Base-by-base conservation (phyloP, 2,113 vertebrate genomes). In the Antechinus flavipes region DNA sequence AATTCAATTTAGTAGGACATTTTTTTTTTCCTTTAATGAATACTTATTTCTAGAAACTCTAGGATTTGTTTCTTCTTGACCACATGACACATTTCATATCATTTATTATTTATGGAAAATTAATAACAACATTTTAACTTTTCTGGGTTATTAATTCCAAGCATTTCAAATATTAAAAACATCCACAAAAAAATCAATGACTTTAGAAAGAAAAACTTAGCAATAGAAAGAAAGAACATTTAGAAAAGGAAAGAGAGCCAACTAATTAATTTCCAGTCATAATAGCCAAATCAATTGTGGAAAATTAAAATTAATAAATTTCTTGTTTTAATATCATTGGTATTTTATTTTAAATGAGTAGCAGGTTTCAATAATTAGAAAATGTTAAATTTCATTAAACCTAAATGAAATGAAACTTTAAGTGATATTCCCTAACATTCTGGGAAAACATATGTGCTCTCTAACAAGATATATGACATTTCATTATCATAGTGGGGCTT, bases 381-480 rank as follows among this genome's bases (percentile, higher is more conserved):
- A 93, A 54, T 91, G 7, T 30, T 35, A 90, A 68, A 42, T 46
- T 93, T 12, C 96, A 23, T 52, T 89, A 96, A 94, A 95, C 76
- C 76, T 92, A 1, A 91, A 58, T 52, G 30, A 55, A 16, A 27
- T 50, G 5, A n/a, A 91, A 46, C 1, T 14, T 61, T 90, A 95
- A 91, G 35, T 90, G 84, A n/a, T 89, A 1, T 76, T 93, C 0
- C 68, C 4, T 91, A 30, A 61, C 25, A 91, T 90, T 68, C 26
- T 58, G 56, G 26, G 27, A 58, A 58, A 58, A 58, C 9, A 58
- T 8, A 58, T 58, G 26, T 58, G 10, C 30, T 58, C 26, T 58
- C 12, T 58, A 30, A 58, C 2, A 27, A 97, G 93, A 89, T 26
- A 50, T 25, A 49, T 94, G 9, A 25, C 56, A 92, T 92, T 93